Evolutionary conservation across 2,888 invertebrate species (phyloP), one percentile per base, ranked within the genome.

Genomic region (Pollenia labialis): DNA sequence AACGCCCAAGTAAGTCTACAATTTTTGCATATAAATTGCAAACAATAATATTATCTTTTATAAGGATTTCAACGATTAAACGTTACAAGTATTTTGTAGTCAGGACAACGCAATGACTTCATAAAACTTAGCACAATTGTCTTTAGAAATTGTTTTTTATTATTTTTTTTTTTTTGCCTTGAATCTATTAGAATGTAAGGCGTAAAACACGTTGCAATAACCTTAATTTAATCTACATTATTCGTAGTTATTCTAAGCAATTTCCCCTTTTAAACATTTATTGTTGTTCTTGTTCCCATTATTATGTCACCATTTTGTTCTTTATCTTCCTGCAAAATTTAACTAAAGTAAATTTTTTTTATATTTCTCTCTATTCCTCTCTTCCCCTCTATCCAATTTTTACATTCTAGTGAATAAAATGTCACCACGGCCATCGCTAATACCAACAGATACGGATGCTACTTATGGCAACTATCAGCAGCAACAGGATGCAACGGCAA

Each of bases 391-490:
- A 50, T 56, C 60, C 80, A 32, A 8, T 75, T 71, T 88, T 76
- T 76, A n/a, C 54, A 60, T 85, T 93, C 52, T 93, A 96, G 96
- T 96, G 88, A 96, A 95, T 88, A 96, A 96, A 94, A 95, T 96
- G 94, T 95, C 96, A 68, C 96, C 96, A 68, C 94, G 96, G 88
- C 95, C 95, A 81, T 95, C 94, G 54, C 86, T 95, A 91, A 92
- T 95, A 88, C 95, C 95, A 89, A 93, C 94, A 92, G 93, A 93
- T 80, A 89, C 93, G 75, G 93, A 93, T 74, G 87, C 87, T 69
- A 85, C 74, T 86, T 88, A 83, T 72, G 85, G 88, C 83, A 86
- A 93, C 92, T 88, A 89, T 64, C 88, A 90, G 60, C 85, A 94
- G 94, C 50, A 87, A 64, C 90, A 94, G 94, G 40, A 94, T 94